Percentiles rank a stretch among this genome's conserved stretches.
Conservation (phyloP, 2,888 invertebrate genomes). For the Torymus auratus region DNA sequence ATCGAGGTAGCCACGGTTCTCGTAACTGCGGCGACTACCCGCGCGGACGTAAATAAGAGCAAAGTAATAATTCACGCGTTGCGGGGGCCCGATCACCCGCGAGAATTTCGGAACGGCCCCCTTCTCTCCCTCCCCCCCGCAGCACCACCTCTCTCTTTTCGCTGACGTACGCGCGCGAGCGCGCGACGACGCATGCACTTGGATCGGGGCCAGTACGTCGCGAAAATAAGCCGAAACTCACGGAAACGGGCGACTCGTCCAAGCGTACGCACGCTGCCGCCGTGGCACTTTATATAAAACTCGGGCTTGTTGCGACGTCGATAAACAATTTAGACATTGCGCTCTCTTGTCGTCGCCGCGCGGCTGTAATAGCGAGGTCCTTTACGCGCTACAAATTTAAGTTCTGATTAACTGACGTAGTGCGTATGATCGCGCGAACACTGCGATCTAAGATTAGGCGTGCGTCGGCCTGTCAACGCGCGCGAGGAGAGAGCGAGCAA, state of each 20-base stretch:
- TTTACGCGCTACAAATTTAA: constrained; percentile 50
- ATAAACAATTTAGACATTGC: constrained; percentile 55
- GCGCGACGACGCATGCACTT: constrained; percentile 40
- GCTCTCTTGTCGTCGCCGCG: background rate
- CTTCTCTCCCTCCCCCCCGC: background rate
- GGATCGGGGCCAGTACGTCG: constrained; percentile 38
- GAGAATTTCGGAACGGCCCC: background rate
- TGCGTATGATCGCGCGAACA: background rate
- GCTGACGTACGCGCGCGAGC: constrained; percentile 19
- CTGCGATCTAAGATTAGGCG: too few species aligned
- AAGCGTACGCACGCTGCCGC: background rate
- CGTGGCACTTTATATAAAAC: constrained; percentile 42
- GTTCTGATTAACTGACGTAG: constrained; percentile 31
- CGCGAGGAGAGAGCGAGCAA: too few species aligned
- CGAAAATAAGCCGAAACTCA: constrained; percentile 52
- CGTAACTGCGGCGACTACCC: background rate
- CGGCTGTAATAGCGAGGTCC: constrained; percentile 16
- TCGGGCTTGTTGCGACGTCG: constrained; percentile 29
- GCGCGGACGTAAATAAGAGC: constrained; percentile 27
- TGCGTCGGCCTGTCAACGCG: too few species aligned
- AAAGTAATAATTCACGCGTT: constrained; percentile 38
- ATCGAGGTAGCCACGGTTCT: constrained; percentile 3
- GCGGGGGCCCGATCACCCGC: background rate
- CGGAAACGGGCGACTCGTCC: constrained; percentile 29
- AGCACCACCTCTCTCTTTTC: too few species aligned